Conservation (phyloP, 2,888 invertebrate genomes). For the Diloba caeruleocephala region DNA sequence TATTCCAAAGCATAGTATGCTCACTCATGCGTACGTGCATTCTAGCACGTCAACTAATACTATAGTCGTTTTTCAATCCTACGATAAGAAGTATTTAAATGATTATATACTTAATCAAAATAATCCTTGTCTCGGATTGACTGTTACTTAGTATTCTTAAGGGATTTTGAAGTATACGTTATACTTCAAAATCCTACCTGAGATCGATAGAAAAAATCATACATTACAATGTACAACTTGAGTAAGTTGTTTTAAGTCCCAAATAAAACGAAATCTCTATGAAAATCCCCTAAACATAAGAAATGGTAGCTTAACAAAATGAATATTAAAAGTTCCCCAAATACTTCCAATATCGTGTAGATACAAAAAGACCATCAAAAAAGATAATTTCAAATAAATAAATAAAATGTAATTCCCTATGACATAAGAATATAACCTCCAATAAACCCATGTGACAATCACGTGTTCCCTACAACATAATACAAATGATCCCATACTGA, state of each 20-base stretch:
- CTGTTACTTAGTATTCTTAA: no score
- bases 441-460: slow-evolving; percentile 54
- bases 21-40: slow-evolving; percentile 1
- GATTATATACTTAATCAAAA: no score
- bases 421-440: slow-evolving; percentile 40
- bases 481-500: slow-evolving; percentile 39
- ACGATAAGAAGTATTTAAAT: no score
- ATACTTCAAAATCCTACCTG: no score
- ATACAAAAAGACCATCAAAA: slow-evolving; percentile 7
- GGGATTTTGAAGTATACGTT: no score
- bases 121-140: no score
- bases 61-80: background rate
- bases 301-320: background rate
- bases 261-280: no score
- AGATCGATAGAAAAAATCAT: no score
- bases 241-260: no score
- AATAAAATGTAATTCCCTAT: slow-evolving; percentile 19
- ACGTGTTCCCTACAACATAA: slow-evolving; percentile 51
- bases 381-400: slow-evolving; percentile 20
- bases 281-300: no score
- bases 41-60: background rate
- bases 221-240: no score
- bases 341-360: background rate
- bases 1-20: background rate
- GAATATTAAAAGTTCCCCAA: background rate